phyloP scores from a whole-genome alignment of 2,888 invertebrate genomes.

The Thymelicus lineola region DNA sequence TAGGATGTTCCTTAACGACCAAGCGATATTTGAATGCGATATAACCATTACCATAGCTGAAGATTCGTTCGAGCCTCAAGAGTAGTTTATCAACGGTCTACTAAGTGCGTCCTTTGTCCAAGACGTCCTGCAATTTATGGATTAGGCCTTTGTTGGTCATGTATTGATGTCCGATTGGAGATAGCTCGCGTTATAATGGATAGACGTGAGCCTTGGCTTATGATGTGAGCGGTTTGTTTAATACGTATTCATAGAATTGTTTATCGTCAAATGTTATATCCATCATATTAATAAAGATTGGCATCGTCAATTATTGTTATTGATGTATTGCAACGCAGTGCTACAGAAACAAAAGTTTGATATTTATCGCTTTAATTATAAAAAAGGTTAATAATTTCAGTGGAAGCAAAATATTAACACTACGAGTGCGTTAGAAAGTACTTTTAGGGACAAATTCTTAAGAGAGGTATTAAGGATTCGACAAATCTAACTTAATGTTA shows the following conservation, averaged over 20 bases:
- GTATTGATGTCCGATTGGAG: conserved; percentile 66
- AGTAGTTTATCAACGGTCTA: conserved; percentile 41
- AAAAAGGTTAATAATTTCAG: too few relatives aligned
- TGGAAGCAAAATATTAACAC: too few relatives aligned
- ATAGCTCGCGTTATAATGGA: conserved; percentile 56
- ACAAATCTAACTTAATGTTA: too few relatives aligned
- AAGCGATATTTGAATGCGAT: conserved; percentile 33
- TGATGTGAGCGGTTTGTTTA: conserved; percentile 38
- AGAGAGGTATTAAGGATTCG: too few relatives aligned
- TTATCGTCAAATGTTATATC: conserved; percentile 23
- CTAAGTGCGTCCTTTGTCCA: conserved; percentile 55
- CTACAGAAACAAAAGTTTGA: too few relatives aligned
- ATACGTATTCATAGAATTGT: conserved; percentile 30
- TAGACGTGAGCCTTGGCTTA: conserved; percentile 46
- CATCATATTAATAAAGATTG: conserved; percentile 24
- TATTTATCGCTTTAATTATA: too few relatives aligned
- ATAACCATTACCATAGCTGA: conserved; percentile 40
- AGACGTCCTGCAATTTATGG: conserved; percentile 68
- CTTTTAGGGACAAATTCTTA: too few relatives aligned
- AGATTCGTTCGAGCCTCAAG: conserved; percentile 35
- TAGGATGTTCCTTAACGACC: conserved; percentile 23
- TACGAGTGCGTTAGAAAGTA: too few relatives aligned
- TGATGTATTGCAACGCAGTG: not conserved
- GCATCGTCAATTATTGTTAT: conserved; percentile 2
- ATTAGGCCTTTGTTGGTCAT: conserved; percentile 62